Evolutionary conservation across 2,113 vertebrate species (phyloP).

Genomic region (Malurus melanocephalus): DNA sequence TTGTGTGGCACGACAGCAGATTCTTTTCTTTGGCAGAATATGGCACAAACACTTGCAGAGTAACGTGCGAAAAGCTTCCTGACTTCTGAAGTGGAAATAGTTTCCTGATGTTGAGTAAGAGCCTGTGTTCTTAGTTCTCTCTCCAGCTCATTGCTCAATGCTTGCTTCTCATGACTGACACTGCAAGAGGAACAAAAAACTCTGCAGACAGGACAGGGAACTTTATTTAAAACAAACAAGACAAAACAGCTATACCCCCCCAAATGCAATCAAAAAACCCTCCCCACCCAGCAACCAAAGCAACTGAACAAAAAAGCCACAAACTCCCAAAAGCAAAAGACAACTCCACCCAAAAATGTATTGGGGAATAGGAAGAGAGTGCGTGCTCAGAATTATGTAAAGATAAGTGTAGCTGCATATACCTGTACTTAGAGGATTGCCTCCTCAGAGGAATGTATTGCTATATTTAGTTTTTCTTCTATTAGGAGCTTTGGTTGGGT

Average conservation of each 20-base stretch:
- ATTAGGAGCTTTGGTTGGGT: neutral
- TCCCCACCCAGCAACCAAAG: neutral
- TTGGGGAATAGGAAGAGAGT: neutral
- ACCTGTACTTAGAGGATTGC: neutral
- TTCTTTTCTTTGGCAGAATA: neutral
- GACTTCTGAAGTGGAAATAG: neutral
- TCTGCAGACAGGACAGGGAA: neutral
- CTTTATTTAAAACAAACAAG: neutral
- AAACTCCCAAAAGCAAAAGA: neutral
- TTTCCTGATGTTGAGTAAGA: conserved; percentile 14
- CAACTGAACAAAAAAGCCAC: neutral
- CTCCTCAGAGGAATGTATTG: neutral
- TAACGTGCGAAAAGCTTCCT: neutral
- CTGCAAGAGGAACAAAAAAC: neutral
- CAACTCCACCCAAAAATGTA: neutral
- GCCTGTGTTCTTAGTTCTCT: neutral
- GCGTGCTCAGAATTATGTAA: fast-evolving
- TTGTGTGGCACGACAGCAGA: neutral
- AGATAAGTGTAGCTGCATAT: neutral
- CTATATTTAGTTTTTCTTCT: neutral
- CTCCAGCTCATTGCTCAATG: neutral
- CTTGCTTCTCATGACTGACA: neutral
- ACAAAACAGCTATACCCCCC: neutral
- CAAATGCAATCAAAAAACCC: neutral
- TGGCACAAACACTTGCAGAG: neutral